Base-by-base conservation (phyloP, 2,113 vertebrate genomes). In the Antechinus stuartii region DNA sequence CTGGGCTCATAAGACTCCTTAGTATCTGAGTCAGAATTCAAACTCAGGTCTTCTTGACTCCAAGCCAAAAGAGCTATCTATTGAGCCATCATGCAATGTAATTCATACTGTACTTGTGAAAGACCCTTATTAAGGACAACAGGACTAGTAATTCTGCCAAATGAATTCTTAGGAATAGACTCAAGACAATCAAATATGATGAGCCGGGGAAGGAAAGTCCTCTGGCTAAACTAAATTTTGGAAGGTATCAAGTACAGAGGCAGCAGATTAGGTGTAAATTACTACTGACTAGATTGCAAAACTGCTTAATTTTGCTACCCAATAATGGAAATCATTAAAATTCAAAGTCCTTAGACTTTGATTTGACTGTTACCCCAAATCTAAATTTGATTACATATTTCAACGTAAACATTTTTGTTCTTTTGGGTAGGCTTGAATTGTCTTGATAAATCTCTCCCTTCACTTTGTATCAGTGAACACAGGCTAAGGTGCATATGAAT, bases 301-400 rank as follows among this genome's bases (percentile, higher is more conserved):
- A 76, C 12, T 76, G 16, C 30, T n/a, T 76, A 16, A 4, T 35
- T 76, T 76, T 19, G 35, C 30, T 76, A 76, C 61, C 35, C 14
- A 35, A 76, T 35, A n/a, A 76, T n/a, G 57, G n/a, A 95, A 90
- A 14, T 53, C 90, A 92, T 95, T 92, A 89, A 12, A 46, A 49
- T 95, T 68, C 47, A 16, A 54, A 52, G 91, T 52, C 9, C 50
- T 52, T 52, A 84, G 22, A 23, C 10, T 89, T 7, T 54, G 92
- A 90, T 94, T 91, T 46, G 16, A 50, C 84, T 57, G 27, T 12
- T 27, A 92, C 90, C 24, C 91, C 76, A 92, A 50, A 23, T 2
- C 7, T 94, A 54, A 93, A 91, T 52, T 30, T 42, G 24, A 52
- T 11, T 46, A n/a, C 92, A 91, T 23, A 24, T 30, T 94, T 92